phyloP scores from a whole-genome alignment of 1,140 invertebrate genomes.

The Lepeophtheirus salmonis region DNA sequence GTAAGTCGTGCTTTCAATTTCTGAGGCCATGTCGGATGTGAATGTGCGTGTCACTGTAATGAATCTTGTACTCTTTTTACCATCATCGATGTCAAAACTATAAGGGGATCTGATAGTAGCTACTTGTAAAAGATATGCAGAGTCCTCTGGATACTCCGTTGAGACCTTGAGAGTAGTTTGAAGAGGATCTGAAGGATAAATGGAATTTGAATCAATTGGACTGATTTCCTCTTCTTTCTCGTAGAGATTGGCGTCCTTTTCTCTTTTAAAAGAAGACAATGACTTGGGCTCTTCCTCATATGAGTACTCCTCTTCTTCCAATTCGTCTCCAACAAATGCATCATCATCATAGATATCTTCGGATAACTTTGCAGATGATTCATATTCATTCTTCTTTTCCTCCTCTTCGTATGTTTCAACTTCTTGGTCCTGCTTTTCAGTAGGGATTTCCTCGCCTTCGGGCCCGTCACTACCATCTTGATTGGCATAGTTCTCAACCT shows the following conservation, averaged over 20 bases:
- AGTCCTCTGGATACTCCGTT: slow-evolving; percentile 53
- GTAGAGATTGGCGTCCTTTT: background rate
- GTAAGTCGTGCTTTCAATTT: slow-evolving; percentile 32
- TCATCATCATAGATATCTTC: background rate
- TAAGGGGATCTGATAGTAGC: slow-evolving; percentile 73
- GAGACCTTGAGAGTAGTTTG: slow-evolving; percentile 30
- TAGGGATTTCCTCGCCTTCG: background rate
- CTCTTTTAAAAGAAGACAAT: background rate
- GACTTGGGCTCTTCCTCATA: background rate
- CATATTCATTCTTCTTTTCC: background rate
- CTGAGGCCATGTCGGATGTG: too few relatives aligned
- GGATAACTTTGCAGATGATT: background rate
- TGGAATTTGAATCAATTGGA: background rate
- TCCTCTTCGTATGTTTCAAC: background rate
- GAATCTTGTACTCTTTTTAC: slow-evolving; percentile 64
- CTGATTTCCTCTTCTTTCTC: background rate
- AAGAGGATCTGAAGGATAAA: slow-evolving; percentile 4
- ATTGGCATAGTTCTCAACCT: background rate
- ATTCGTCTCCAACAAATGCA: background rate
- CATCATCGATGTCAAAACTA: slow-evolving; percentile 68
- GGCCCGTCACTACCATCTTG: background rate
- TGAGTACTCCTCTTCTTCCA: background rate
- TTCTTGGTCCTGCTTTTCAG: background rate
- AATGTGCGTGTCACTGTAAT: slow-evolving; percentile 39
- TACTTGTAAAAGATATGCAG: slow-evolving; percentile 42